These are phyloP conservation scores for Scaptomyza hsui DNA, from an alignment of 1,140 invertebrate genomes.

Conservation along the genomic window DNA sequence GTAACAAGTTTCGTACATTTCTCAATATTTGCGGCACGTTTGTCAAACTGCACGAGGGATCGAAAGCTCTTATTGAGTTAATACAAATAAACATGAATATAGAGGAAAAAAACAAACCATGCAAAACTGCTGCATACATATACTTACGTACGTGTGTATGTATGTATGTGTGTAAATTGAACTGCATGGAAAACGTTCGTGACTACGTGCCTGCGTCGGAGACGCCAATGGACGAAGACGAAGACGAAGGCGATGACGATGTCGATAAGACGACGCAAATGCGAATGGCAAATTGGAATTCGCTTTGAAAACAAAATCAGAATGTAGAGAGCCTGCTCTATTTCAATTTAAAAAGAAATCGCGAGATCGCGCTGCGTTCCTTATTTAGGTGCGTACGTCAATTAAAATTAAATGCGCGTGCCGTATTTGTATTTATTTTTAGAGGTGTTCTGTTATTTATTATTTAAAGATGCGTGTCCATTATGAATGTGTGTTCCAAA, in stretches of 20 bases:
- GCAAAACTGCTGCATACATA: neutral
- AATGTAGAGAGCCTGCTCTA: constrained; percentile 2
- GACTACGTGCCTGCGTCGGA: constrained; percentile 64
- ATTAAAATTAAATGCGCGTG: constrained; percentile 7
- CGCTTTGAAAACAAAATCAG: constrained; percentile 27
- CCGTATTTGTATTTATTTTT: constrained; percentile 18
- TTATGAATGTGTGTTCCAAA: too few species aligned
- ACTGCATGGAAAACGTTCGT: constrained; percentile 56
- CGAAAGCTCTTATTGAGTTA: constrained; percentile 6
- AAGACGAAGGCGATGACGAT: constrained; percentile 5
- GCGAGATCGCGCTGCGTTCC: neutral
- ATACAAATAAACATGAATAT: neutral
- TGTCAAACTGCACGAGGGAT: constrained; percentile 42
- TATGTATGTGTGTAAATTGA: constrained; percentile 16
- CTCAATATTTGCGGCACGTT: constrained; percentile 70
- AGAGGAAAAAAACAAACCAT: neutral
- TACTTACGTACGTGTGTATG: neutral
- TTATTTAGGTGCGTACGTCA: neutral
- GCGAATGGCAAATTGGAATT: constrained; percentile 35
- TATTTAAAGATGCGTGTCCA: too few species aligned
- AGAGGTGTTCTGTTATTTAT: too few species aligned
- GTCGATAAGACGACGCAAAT: constrained; percentile 32
- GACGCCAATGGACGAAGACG: constrained; percentile 66
- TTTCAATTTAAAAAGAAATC: constrained; percentile 1
- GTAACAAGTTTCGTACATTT: constrained; percentile 51